Conservation (phyloP, 2,888 invertebrate genomes). For the Neria commutata region DNA sequence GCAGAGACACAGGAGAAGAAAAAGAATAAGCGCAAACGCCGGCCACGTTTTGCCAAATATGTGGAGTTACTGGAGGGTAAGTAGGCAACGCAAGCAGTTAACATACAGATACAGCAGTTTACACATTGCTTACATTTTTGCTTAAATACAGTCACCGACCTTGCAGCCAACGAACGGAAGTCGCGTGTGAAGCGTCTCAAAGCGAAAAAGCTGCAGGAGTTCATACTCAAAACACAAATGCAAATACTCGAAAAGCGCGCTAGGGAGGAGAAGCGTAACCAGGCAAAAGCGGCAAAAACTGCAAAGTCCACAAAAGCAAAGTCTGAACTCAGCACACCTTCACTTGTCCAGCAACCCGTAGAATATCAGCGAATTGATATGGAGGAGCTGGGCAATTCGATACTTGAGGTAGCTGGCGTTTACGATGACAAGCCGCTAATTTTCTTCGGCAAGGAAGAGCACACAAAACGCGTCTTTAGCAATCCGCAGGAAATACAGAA, state of each 20-base stretch:
- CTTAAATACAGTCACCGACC: slow-evolving; percentile 67
- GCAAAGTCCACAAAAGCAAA: slow-evolving; percentile 7
- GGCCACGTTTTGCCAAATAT: slow-evolving; percentile 65
- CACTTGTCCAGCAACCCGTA: slow-evolving; percentile 46
- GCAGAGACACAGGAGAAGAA: slow-evolving; percentile 35
- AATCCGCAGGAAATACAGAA: slow-evolving; percentile 47
- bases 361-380: slow-evolving; percentile 57
- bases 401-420: slow-evolving; percentile 44
- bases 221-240: slow-evolving; percentile 66
- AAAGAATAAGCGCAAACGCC: slow-evolving; percentile 40
- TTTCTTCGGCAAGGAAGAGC: slow-evolving; percentile 52
- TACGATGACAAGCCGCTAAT: slow-evolving; percentile 58
- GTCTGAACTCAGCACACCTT: background rate
- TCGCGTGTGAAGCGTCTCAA: slow-evolving; percentile 72
- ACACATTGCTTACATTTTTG: slow-evolving; percentile 6
- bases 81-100: no score
- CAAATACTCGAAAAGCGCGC: slow-evolving; percentile 46
- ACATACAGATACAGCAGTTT: background rate
- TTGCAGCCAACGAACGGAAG: slow-evolving; percentile 69
- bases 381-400: slow-evolving; percentile 48
- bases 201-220: slow-evolving; percentile 70
- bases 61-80: slow-evolving; percentile 74
- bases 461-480: slow-evolving; percentile 40
- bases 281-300: slow-evolving; percentile 12
- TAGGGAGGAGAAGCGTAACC: slow-evolving; percentile 34